Evolutionary conservation across 2,888 invertebrate genomes (phyloP), one percentile per base, ranked within the genome.

Genomic region (Trissoscelio sp.): DNA sequence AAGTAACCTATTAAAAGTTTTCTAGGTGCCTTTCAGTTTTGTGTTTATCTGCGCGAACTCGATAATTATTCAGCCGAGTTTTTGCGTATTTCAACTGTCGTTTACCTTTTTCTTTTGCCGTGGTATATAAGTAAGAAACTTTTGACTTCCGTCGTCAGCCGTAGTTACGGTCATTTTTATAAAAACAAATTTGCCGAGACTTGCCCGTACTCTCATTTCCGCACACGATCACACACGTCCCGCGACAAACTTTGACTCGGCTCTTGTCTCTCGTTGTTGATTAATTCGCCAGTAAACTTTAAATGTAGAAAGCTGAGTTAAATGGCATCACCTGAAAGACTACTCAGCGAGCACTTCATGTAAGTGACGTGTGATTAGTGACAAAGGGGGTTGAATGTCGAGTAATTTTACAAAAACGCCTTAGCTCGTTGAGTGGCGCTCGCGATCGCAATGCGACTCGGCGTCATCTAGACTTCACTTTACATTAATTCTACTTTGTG

Each of bases 1-100:
- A 55, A 79, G 74, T 74, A 79, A 74, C 79, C 55, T 67, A 74
- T 81, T 75, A 70, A 75, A 75, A 75, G 64, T 81, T 75, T 75
- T 16, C 44, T 9, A 20, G 42, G 16, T 44, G 55, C 16, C 44
- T 62, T 80, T 69, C 39, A 66, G 46, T 62, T 55, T 60, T 34
- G 66, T 70, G 72, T 75, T 75, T 75, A 74, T 70, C 70, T 69
- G 18, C 55, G 46, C 69, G 69, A 67, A 62, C 62, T 74, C 55
- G 55, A 69, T 69, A 79, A 79, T 79, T 79, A 73, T 69, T 79
- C 73, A 79, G 46, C 53, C 46, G 51, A 73, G 42, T 73, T 51
- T 37, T 73, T 39, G 64, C 58, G 31, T 53, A 73, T 64, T 79
- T 67, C 14, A 39, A 53, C 58, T 48, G 64, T 58, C 64, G 57